Conservation (phyloP, 2,888 invertebrate species). For the Hypselothyrea guttata region DNA sequence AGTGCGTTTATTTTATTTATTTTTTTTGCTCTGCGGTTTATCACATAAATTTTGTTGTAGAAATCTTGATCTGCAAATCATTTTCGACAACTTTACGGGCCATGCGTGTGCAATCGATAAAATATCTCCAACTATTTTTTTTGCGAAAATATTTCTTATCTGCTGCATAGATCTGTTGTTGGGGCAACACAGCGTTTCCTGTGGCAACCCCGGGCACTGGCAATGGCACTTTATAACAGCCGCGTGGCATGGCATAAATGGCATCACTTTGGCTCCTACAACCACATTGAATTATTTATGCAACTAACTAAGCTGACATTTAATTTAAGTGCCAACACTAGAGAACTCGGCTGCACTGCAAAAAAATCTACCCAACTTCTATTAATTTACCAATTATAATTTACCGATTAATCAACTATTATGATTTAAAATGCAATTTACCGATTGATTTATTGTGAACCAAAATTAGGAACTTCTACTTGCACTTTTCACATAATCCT, state of each 20-base stretch:
- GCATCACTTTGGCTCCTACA: slow-evolving; percentile 36
- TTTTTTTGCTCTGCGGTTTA: slow-evolving; percentile 37
- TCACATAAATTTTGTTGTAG: slow-evolving; percentile 72
- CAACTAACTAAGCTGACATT: slow-evolving; percentile 65
- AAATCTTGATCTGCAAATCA: slow-evolving; percentile 77
- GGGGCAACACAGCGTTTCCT: slow-evolving; percentile 49
- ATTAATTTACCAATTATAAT: too few relatives aligned
- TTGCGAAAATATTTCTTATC: slow-evolving; percentile 32
- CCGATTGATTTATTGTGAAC: too few relatives aligned
- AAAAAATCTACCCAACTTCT: too few relatives aligned
- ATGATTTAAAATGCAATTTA: too few relatives aligned
- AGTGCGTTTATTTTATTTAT: background rate
- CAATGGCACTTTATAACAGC: slow-evolving; percentile 9
- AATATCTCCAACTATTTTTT: background rate
- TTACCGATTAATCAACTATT: too few relatives aligned
- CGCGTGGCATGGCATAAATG: slow-evolving; percentile 7
- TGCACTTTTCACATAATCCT: too few relatives aligned
- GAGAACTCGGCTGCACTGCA: background rate
- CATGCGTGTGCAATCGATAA: background rate
- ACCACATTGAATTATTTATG: slow-evolving; percentile 61
- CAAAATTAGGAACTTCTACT: too few relatives aligned
- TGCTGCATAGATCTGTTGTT: slow-evolving; percentile 32
- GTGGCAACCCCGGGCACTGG: slow-evolving; percentile 14
- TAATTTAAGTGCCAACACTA: slow-evolving; percentile 72
- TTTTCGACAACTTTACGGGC: slow-evolving; percentile 78